Evolutionary conservation across 2,113 vertebrate species (phyloP), one percentile per base, ranked within the genome.

Genomic region (Platysternon megacephalum): DNA sequence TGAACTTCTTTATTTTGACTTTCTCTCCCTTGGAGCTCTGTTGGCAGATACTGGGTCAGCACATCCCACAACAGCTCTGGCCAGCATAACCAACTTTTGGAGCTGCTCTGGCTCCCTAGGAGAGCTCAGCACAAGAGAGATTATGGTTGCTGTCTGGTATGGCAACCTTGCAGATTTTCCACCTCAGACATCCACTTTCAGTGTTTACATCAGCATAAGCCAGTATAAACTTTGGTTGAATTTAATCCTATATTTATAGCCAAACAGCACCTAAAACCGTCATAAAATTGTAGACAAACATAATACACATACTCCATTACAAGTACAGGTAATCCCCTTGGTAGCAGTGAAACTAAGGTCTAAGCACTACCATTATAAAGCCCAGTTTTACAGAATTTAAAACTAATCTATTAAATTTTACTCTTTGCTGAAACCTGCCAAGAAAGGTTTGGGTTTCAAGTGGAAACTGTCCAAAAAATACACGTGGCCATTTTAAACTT

Each of bases 391-490:
- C n/a, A 72, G 83, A 89, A 88, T 92, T 39, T 58, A 79, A 95
- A 97, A 85, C 51, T 81, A 86, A 48, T 85, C 55, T 80, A 86
- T 97, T 88, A 97, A 95, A 97, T 92, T 84, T 86, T 65, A 88
- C 93, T 79, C 93, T 94, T 92, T 88, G 91, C 93, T 92, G 92
- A 97, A 95, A 24, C 84, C 90, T 97, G 96, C 94, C 95, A 95
- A 91, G 95, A 95, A 96, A 82, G 42, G 89, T 89, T 97, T 96
- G 84, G 95, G 89, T 74, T 93, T 94, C 92, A 96, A 87, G 95
- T 92, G 85, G 87, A 91, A 95, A 92, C 93, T 97, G 96, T 97
- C 96, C 93, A 97, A 95, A 96, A 96, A 96, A 96, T 96, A 96
- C 94, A 89, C 88, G 55, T 95, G 95, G 85, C 83, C 49, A 58